Conservation (phyloP, 2,113 vertebrate genomes). For the Bubalus kerabau region DNA sequence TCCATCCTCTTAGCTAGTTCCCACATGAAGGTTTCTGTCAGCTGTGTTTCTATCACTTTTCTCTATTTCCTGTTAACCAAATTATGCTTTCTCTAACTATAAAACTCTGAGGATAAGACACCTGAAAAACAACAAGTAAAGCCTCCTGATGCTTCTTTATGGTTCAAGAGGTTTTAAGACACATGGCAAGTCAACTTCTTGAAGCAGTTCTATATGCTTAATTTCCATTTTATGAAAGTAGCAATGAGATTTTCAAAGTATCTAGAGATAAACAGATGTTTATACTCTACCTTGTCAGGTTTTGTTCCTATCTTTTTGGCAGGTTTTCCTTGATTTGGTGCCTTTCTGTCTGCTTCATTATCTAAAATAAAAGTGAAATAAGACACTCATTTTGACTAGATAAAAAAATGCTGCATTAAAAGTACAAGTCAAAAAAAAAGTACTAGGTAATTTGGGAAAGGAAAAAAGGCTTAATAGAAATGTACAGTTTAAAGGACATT, state of each 20-base stretch:
- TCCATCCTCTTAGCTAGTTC: not conserved
- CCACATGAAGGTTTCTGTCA: not conserved
- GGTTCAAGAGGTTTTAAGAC: not conserved
- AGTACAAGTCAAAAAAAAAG: not conserved
- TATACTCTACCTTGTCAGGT: slow-evolving; percentile 29
- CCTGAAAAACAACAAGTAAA: not conserved
- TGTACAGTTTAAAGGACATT: not conserved
- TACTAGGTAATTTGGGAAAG: not conserved
- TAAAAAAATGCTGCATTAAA: not conserved
- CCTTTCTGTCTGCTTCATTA: slow-evolving; percentile 68
- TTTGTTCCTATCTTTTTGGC: slow-evolving; percentile 57
- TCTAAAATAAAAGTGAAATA: slow-evolving; percentile 70
- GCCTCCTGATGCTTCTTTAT: not conserved
- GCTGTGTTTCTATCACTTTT: not conserved
- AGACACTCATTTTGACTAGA: not conserved
- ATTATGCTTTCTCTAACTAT: not conserved
- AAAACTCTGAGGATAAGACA: not conserved
- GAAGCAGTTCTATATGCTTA: not conserved
- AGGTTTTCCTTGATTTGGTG: slow-evolving; percentile 56
- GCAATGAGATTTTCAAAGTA: not conserved
- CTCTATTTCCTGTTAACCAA: not conserved
- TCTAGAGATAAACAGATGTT: slow-evolving; percentile 13
- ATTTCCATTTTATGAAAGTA: not conserved
- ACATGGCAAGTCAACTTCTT: not conserved
- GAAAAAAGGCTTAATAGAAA: not conserved